phyloP scores from a whole-genome alignment of 2,888 invertebrate species.

The Limnephilus lunatus region DNA sequence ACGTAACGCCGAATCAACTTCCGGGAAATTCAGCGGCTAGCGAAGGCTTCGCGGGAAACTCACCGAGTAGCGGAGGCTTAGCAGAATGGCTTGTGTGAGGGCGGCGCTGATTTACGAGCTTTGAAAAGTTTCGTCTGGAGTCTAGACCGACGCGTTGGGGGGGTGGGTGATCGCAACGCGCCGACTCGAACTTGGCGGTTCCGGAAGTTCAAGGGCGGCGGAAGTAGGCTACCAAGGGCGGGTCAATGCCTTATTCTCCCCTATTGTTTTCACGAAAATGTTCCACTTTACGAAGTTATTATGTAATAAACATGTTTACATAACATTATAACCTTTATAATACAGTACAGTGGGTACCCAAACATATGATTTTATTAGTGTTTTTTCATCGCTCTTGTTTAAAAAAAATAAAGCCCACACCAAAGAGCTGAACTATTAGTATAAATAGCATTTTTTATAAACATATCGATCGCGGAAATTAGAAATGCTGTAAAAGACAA shows the following conservation, averaged over 20 bases:
- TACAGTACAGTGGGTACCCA: too few species aligned
- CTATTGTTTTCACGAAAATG: not conserved
- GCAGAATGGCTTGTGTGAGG: constrained; percentile 20
- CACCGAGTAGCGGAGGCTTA: constrained; percentile 18
- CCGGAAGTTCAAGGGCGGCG: constrained; percentile 33
- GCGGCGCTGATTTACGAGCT: constrained; percentile 34
- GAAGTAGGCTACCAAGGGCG: constrained; percentile 39
- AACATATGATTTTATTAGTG: too few species aligned
- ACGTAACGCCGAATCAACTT: constrained; percentile 19
- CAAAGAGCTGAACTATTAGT: too few species aligned
- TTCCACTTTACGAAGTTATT: not conserved
- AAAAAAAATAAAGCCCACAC: too few species aligned
- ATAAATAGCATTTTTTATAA: too few species aligned
- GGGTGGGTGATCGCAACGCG: not conserved
- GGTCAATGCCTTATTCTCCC: constrained; percentile 4
- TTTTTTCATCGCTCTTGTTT: too few species aligned
- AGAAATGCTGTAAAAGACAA: too few species aligned
- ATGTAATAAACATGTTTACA: not conserved
- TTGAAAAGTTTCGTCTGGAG: constrained; percentile 27
- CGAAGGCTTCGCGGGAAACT: constrained; percentile 3
- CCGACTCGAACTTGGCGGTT: not conserved
- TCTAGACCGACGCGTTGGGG: constrained; percentile 32
- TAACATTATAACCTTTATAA: not conserved
- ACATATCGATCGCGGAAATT: too few species aligned
- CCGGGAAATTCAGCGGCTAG: constrained; percentile 29